Conservation (phyloP, 1,140 invertebrate genomes). For the Tenebrio molitor region DNA sequence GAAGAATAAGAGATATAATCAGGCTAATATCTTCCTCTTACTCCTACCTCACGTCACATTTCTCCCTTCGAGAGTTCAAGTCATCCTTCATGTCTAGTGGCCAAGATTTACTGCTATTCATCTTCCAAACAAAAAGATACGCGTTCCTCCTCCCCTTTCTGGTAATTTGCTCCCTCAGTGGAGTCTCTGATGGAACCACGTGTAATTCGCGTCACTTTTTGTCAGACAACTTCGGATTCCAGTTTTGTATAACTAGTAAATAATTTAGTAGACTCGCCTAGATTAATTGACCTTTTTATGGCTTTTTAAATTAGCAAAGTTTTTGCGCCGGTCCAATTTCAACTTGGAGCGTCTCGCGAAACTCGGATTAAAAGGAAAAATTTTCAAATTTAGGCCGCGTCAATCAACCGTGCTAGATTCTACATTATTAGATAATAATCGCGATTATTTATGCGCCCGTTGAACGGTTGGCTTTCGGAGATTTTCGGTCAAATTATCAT, state of each 20-base stretch:
- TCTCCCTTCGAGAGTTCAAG: conserved; percentile 54
- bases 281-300: conserved; percentile 22
- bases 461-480: too few species aligned
- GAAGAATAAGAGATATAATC: conserved; percentile 55
- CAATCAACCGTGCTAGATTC: conserved; percentile 24
- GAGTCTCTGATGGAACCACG: conserved; percentile 42
- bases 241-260: conserved; percentile 17
- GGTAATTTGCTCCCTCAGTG: conserved; percentile 48
- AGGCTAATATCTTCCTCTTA: conserved; percentile 51
- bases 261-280: neutral
- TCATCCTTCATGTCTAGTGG: conserved; percentile 58
- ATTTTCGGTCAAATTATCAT: too few species aligned
- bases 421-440: conserved; percentile 2
- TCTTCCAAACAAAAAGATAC: conserved; percentile 57
- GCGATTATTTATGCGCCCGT: neutral
- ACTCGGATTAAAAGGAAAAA: neutral
- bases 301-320: conserved; percentile 16
- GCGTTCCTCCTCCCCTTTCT: conserved; percentile 39
- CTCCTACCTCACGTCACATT: conserved; percentile 49
- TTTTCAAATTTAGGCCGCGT: neutral
- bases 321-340: conserved; percentile 15
- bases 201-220: conserved; percentile 24
- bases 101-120: conserved; percentile 60
- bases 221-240: neutral
- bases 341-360: neutral